Evolutionary conservation across 2,113 vertebrate genomes (phyloP).

Genomic region (Protobothrops mucrosquamatus): DNA sequence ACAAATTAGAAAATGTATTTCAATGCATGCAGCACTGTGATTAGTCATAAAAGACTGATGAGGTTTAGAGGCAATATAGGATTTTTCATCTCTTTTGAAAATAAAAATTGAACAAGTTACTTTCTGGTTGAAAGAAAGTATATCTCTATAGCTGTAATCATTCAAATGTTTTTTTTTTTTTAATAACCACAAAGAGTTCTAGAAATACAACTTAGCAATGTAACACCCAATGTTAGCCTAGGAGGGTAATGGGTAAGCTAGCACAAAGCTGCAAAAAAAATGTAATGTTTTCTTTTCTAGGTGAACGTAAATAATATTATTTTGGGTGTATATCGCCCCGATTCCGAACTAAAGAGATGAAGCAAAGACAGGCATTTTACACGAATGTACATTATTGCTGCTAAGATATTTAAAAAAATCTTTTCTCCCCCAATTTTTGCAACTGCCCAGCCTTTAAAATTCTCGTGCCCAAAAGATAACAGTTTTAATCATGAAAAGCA

Average conservation of each 20-base stretch:
- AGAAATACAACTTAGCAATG: slow-evolving; percentile 56
- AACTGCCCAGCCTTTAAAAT: slow-evolving; percentile 60
- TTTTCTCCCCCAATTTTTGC: slow-evolving; percentile 52
- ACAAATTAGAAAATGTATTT: slow-evolving; percentile 97
- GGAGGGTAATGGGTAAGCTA: slow-evolving; percentile 61
- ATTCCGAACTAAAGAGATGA: slow-evolving; percentile 49
- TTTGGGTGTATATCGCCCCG: slow-evolving; percentile 46
- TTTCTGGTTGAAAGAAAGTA: slow-evolving; percentile 61
- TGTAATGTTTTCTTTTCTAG: slow-evolving; percentile 45
- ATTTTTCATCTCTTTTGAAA: slow-evolving; percentile 83
- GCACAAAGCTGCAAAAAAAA: slow-evolving; percentile 33
- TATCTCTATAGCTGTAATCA: slow-evolving; percentile 64
- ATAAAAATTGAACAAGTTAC: slow-evolving; percentile 82
- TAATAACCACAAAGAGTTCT: slow-evolving; percentile 58
- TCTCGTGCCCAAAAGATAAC: slow-evolving; percentile 73
- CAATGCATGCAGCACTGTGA: slow-evolving; percentile 90
- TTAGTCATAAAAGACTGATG: slow-evolving; percentile 92
- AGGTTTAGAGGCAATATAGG: slow-evolving; percentile 83
- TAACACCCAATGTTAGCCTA: slow-evolving; percentile 71
- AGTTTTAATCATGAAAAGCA: slow-evolving; percentile 71
- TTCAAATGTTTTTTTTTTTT: slow-evolving; percentile 66
- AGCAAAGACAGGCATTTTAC: slow-evolving; percentile 48
- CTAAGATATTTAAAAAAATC: slow-evolving; percentile 33
- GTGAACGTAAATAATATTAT: slow-evolving; percentile 36
- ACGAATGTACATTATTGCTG: slow-evolving; percentile 36